Percentiles rank a stretch among this genome's conserved stretches.
These are phyloP conservation scores for Zaprionus vittiger DNA, from an alignment of 1,140 invertebrate species.

Conservation along the genomic window DNA sequence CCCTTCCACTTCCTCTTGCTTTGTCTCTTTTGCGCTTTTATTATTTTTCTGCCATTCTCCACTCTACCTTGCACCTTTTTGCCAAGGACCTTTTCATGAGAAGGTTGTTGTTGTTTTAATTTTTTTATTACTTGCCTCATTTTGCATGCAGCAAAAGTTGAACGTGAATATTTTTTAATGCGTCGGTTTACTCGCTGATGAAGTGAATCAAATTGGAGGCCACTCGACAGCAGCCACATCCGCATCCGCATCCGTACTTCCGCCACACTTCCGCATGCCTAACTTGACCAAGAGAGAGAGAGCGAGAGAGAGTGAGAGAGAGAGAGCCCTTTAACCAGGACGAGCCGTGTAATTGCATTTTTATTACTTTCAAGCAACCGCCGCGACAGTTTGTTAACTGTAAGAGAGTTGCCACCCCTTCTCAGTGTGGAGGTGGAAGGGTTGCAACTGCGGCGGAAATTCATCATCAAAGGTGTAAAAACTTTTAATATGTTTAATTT, in stretches of 20 bases:
- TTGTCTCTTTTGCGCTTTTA: background rate
- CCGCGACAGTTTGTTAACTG: conserved; percentile 74
- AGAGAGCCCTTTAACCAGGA: conserved; percentile 19
- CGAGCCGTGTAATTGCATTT: conserved; percentile 80
- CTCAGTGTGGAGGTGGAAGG: conserved; percentile 43
- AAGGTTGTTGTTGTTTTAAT: conserved; percentile 44
- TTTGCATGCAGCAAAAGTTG: conserved; percentile 63
- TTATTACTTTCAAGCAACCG: conserved; percentile 74
- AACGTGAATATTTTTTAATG: conserved; percentile 75
- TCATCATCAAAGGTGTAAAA: conserved; percentile 83
- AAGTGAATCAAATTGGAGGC: conserved; percentile 80
- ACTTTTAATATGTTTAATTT: conserved; percentile 84
- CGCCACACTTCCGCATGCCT: conserved; percentile 1
- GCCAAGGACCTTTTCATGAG: conserved; percentile 26
- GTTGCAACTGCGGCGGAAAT: conserved; percentile 62
- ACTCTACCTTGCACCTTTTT: conserved; percentile 47
- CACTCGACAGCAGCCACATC: conserved; percentile 19
- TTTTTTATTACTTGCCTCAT: conserved; percentile 73
- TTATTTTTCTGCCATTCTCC: conserved; percentile 10
- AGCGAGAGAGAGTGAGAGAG: background rate
- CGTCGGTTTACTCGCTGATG: conserved; percentile 80
- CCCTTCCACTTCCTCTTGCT: background rate
- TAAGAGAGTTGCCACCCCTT: background rate
- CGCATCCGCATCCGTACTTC: conserved; percentile 3
- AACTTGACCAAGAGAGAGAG: background rate